Evolutionary conservation across 2,797 vertebrate genomes (phyloP).

Genomic region (Streptopelia turtur): DNA sequence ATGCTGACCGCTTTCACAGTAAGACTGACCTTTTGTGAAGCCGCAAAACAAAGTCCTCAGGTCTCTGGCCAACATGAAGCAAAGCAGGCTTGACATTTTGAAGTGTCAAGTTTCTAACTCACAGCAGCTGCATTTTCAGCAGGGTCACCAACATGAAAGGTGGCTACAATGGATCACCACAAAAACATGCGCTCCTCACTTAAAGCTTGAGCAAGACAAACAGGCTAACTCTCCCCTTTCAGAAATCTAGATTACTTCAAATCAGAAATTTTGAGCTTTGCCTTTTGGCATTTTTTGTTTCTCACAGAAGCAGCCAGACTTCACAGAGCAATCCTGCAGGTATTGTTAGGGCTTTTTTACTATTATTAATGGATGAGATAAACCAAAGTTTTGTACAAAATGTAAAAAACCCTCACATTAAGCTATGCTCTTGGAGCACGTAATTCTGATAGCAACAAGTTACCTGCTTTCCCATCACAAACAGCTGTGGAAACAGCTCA

Average conservation of each 20-base stretch:
- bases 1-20: not conserved
- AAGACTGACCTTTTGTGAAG: not conserved
- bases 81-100: not conserved
- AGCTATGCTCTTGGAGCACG: not conserved
- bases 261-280: not conserved
- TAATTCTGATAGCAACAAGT: not conserved
- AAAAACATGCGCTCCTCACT: not conserved
- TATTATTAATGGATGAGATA: not conserved
- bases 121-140: not conserved
- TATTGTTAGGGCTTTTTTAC: not conserved
- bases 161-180: not conserved
- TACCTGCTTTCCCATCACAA: slow-evolving; percentile 35
- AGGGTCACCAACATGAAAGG: not conserved
- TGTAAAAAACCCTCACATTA: not conserved
- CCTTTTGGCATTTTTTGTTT: not conserved
- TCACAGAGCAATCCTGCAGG: not conserved
- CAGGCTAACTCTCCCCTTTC: not conserved
- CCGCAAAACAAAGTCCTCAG: not conserved
- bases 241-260: not conserved
- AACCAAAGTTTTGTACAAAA: not conserved
- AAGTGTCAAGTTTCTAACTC: not conserved
- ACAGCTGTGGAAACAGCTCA: slow-evolving; percentile 19
- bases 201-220: not conserved
- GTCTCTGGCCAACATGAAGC: not conserved
- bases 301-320: not conserved